Evolutionary conservation across 2,888 invertebrate species (phyloP), one percentile per base, ranked within the genome.

Genomic region (Xestia xanthographa): DNA sequence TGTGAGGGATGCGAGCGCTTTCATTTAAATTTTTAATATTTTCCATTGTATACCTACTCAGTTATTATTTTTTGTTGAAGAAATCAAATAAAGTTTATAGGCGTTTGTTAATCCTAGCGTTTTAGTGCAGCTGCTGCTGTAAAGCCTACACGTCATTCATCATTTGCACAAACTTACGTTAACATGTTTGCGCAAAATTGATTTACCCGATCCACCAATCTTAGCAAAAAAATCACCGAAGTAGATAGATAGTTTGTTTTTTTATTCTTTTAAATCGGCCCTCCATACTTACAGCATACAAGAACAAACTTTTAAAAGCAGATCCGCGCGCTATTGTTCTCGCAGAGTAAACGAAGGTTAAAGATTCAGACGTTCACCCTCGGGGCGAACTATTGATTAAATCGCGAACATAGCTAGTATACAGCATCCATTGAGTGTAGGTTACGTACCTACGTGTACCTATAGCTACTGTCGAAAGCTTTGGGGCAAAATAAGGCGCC

Each of bases 401-500:
- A 75, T 80, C 53, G 62, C 38, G 67, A 66, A 76, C 75, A 74
- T 60, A 74, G 60, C 60, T 72, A 73, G 75, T 66, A 53, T 68
- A 63, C 76, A 65, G 65, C 72, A 79, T 63, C 80, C 77, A 75
- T 76, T 53, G 62, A 82, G 69, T 66, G 72, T 56, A 60, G 53
- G 70, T 69, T 76, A 84, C 77, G 79, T 81, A 84, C 53, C 60
- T 79, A 80, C 72, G 82, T 72, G 76, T 86, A 83, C 80, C 56
- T 86, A 88, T 90, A 90, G 82, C 66, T 75, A 83, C 65, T 77
- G 88, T 87, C 87, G 87, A 89, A 92, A 91, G 89, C 90, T 89
- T 88, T 58, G 79, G 89, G 89, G 92, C 91, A 92, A 93, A 95
- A 92, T 92, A 93, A 93, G 91, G 90, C 92, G 90, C 91, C 91